These are phyloP conservation scores for Psephotus haematonotus DNA, from an alignment of 2,113 vertebrate genomes.

Conservation along the genomic window DNA sequence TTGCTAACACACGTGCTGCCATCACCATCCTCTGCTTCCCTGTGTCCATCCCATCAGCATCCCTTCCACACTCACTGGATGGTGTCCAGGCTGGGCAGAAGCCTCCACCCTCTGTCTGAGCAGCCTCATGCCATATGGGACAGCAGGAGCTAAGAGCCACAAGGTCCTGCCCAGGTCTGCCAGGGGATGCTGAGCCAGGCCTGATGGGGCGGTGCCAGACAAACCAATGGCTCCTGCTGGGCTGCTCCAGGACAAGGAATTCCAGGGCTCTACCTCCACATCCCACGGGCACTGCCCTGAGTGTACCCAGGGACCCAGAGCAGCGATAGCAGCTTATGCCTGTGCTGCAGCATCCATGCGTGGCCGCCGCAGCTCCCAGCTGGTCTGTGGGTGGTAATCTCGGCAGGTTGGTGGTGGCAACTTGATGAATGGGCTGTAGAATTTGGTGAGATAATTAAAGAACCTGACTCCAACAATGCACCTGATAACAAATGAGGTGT, in stretches of 20 bases:
- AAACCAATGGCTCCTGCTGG: background rate
- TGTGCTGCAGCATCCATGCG: accelerated
- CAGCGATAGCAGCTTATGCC: background rate
- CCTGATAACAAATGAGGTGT: constrained; percentile 77
- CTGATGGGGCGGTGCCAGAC: background rate
- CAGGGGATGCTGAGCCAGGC: background rate
- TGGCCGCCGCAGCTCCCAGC: background rate
- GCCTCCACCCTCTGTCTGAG: background rate
- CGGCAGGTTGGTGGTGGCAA: constrained; percentile 42
- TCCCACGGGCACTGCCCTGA: accelerated
- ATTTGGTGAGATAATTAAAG: constrained; percentile 79
- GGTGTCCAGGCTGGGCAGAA: background rate
- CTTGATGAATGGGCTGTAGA: constrained; percentile 73
- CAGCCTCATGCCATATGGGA: background rate
- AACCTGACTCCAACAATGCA: constrained; percentile 66
- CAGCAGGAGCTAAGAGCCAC: background rate
- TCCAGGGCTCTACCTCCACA: background rate
- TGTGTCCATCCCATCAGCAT: background rate
- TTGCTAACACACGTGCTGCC: background rate
- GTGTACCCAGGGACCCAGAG: accelerated
- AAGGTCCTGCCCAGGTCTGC: background rate
- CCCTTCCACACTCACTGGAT: accelerated
- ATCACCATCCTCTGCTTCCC: background rate
- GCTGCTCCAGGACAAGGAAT: background rate
- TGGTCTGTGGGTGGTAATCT: constrained; percentile 69